Percentiles rank a stretch among this genome's conserved stretches.
Evolutionary conservation across 2,888 invertebrate species (phyloP).

Genomic region (Nomada flava): DNA sequence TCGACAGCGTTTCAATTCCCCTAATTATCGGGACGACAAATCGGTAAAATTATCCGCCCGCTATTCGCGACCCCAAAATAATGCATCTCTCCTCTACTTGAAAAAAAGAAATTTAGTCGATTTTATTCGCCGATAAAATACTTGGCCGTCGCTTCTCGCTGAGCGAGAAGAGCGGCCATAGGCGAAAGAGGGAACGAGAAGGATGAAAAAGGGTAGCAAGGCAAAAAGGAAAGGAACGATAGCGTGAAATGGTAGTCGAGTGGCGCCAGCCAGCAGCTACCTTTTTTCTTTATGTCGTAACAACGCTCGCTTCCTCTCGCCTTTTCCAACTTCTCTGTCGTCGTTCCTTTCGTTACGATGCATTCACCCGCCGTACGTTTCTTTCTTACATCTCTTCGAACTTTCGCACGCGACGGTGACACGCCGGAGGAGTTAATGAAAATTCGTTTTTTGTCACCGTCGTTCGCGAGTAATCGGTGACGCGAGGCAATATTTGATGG

Average conservation of each 20-base stretch:
- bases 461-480: too few species aligned
- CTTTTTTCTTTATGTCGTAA: slow-evolving; percentile 39
- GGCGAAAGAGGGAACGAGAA: background rate
- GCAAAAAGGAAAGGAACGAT: slow-evolving; percentile 1
- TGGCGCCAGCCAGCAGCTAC: slow-evolving; percentile 46
- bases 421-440: background rate
- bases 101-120: background rate
- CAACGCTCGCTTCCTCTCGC: slow-evolving; percentile 43
- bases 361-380: background rate
- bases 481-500: background rate
- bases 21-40: slow-evolving; percentile 32
- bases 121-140: background rate
- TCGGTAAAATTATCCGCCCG: slow-evolving; percentile 23
- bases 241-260: slow-evolving; percentile 45
- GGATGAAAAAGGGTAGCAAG: background rate
- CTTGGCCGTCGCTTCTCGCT: background rate
- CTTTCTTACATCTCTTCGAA: background rate
- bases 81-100: too few species aligned
- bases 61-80: background rate
- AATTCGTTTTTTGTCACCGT: too few species aligned
- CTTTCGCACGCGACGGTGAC: background rate
- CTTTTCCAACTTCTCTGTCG: slow-evolving; percentile 8
- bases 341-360: slow-evolving; percentile 10
- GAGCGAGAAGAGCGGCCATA: background rate
- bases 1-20: slow-evolving; percentile 53